Evolutionary conservation across 2,888 invertebrate species (phyloP).

Genomic region (Azorinus chamasolen): DNA sequence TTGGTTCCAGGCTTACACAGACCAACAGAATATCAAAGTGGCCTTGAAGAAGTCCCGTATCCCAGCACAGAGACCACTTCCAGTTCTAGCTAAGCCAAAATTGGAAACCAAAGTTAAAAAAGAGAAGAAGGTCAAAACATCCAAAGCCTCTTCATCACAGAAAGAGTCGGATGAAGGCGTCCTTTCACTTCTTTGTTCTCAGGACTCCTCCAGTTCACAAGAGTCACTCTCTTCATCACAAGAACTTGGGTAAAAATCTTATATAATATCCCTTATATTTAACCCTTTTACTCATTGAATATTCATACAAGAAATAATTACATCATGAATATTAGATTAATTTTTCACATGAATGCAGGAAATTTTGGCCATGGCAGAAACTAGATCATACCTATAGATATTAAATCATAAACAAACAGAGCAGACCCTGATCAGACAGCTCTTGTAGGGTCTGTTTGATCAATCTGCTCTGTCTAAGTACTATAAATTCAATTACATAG

Average conservation of each 20-base stretch:
- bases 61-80: conserved; percentile 30
- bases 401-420: no score
- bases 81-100: conserved; percentile 23
- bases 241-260: not conserved
- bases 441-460: no score
- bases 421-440: no score
- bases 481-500: no score
- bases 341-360: no score
- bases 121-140: conserved; percentile 33
- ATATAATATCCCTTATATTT: no score
- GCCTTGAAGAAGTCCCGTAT: conserved; percentile 65
- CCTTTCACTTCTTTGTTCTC: conserved; percentile 19
- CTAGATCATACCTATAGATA: no score
- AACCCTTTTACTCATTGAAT: no score
- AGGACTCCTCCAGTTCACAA: conserved; percentile 32
- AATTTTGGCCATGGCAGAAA: no score
- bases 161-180: conserved; percentile 46
- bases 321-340: no score
- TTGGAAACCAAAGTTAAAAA: conserved; percentile 46
- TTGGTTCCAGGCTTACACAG: conserved; percentile 66
- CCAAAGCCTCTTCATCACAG: conserved; percentile 35
- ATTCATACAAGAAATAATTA: no score
- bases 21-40: conserved; percentile 63
- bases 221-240: conserved; percentile 46
- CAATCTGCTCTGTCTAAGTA: no score